Evolutionary conservation across 2,113 vertebrate genomes (phyloP).

Genomic region (Pterocles burchelli): DNA sequence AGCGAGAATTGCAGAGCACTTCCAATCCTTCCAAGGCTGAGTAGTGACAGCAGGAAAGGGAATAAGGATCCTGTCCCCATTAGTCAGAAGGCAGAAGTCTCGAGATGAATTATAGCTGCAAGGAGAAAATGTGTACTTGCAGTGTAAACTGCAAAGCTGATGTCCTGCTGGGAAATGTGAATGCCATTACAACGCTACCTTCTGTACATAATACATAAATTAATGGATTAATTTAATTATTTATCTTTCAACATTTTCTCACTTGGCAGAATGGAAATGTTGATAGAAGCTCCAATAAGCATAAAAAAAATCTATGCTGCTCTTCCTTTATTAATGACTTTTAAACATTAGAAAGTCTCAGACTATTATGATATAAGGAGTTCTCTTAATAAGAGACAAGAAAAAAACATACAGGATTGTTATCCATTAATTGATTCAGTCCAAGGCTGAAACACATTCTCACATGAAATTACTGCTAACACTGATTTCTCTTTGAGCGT

Average conservation of each 20-base stretch:
- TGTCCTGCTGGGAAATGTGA: background rate
- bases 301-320: background rate
- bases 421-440: background rate
- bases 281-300: background rate
- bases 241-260: conserved; percentile 9
- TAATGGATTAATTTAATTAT: conserved; percentile 27
- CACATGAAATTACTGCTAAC: background rate
- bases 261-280: background rate
- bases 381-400: background rate
- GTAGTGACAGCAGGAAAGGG: background rate
- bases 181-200: background rate
- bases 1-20: background rate
- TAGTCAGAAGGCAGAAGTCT: conserved; percentile 13
- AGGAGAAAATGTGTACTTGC: conserved; percentile 3
- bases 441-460: background rate
- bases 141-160: background rate
- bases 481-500: background rate
- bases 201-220: background rate
- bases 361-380: background rate
- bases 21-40: background rate
- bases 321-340: conserved; percentile 18
- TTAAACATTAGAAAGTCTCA: background rate
- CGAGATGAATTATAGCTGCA: conserved; percentile 10
- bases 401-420: background rate
- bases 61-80: background rate